Evolutionary conservation across 2,888 invertebrate genomes (phyloP).

Genomic region (Apodemia duryi): DNA sequence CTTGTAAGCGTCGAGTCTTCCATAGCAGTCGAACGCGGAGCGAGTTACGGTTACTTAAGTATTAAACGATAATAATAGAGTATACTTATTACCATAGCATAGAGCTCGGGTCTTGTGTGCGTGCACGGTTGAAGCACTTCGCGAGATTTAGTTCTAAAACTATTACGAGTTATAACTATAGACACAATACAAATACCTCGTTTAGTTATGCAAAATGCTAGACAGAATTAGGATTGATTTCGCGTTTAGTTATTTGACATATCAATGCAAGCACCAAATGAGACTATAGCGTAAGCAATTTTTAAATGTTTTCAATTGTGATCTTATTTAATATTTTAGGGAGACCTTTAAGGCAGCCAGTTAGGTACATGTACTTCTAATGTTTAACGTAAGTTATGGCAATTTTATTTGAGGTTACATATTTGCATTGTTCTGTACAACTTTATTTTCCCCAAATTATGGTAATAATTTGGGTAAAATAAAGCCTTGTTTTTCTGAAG

Average conservation of each 20-base stretch:
- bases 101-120: conserved; percentile 56
- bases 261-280: conserved; percentile 77
- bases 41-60: conserved; percentile 72
- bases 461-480: no score
- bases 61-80: conserved; percentile 77
- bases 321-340: conserved; percentile 43
- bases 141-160: conserved; percentile 56
- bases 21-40: conserved; percentile 74
- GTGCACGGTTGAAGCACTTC: conserved; percentile 51
- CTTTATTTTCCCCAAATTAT: no score
- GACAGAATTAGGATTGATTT: conserved; percentile 67
- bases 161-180: conserved; percentile 45
- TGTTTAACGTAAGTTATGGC: no score
- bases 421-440: no score
- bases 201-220: conserved; percentile 69
- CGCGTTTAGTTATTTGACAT: conserved; percentile 73
- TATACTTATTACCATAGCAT: conserved; percentile 66
- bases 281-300: conserved; percentile 68
- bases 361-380: no score
- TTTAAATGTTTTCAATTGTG: conserved; percentile 58
- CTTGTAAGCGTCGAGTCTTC: conserved; percentile 77
- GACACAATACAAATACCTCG: conserved; percentile 75
- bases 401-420: no score
- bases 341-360: conserved; percentile 24
- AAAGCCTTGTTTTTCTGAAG: no score